These are phyloP conservation scores for Diarsia brunnea DNA, from an alignment of 2,888 invertebrate genomes.

Conservation along the genomic window DNA sequence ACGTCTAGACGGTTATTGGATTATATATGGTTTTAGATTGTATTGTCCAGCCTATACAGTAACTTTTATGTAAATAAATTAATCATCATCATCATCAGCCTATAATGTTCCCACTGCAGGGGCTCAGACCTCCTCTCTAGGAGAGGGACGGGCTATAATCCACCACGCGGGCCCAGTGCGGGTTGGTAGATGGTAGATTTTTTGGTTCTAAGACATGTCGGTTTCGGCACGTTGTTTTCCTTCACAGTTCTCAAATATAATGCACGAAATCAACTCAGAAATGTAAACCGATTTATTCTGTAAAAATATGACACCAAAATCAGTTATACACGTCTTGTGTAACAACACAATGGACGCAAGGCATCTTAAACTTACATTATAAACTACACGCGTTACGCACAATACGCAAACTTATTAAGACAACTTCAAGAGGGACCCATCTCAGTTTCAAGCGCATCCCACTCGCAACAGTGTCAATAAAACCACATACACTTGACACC, in stretches of 20 bases:
- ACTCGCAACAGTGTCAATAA: slow-evolving; percentile 36
- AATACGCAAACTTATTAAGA: not conserved
- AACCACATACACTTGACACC: slow-evolving; percentile 53
- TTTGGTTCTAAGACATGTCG: too few relatives aligned
- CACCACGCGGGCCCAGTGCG: too few relatives aligned
- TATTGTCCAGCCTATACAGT: slow-evolving; percentile 23
- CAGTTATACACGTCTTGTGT: not conserved
- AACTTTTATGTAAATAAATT: slow-evolving; percentile 3
- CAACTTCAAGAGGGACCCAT: slow-evolving; percentile 37
- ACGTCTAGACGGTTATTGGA: slow-evolving; percentile 70
- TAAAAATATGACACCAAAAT: not conserved
- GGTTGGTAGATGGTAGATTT: too few relatives aligned
- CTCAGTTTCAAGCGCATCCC: slow-evolving; percentile 30
- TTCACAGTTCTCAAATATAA: not conserved
- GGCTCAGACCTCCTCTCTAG: too few relatives aligned
- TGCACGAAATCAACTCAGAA: not conserved
- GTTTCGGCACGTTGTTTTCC: too few relatives aligned
- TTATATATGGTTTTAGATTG: slow-evolving; percentile 57
- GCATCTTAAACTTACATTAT: not conserved
- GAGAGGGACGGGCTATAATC: too few relatives aligned
- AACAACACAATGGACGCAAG: not conserved
- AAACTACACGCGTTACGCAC: not conserved
- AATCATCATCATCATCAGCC: not conserved
- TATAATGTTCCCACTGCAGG: too few relatives aligned
- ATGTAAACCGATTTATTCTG: not conserved